Conservation (phyloP, 2,797 vertebrate genomes). For the Scolopax rusticola region DNA sequence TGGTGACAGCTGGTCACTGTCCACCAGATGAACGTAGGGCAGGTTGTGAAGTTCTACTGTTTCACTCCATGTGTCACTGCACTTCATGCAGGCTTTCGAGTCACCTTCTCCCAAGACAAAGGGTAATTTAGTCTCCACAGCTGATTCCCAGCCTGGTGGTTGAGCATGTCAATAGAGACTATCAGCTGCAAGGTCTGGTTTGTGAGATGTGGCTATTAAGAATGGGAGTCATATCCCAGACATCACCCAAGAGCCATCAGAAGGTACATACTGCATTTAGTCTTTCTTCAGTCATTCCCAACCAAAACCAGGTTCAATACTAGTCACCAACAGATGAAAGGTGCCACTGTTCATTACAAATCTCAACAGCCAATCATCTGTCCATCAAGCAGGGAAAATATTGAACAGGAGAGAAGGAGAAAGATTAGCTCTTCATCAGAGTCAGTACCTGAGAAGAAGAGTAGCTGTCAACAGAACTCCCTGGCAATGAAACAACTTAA, state of each 20-base stretch:
- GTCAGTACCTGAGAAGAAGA: not conserved
- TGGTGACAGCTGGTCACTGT: not conserved
- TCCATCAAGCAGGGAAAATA: constrained; percentile 4
- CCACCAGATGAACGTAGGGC: not conserved
- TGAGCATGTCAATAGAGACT: not conserved
- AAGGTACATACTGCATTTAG: not conserved
- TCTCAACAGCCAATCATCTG: not conserved
- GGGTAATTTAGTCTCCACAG: not conserved
- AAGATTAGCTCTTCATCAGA: constrained; percentile 35
- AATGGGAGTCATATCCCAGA: not conserved
- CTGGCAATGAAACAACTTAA: not conserved
- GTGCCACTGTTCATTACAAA: not conserved
- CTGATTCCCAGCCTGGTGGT: not conserved
- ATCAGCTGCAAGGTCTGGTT: not conserved
- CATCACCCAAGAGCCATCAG: not conserved
- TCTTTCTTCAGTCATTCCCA: not conserved
- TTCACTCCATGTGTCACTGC: not conserved
- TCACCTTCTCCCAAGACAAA: not conserved
- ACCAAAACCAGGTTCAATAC: not conserved
- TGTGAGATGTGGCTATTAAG: not conserved
- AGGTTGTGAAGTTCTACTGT: not conserved
- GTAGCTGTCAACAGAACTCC: constrained; percentile 13
- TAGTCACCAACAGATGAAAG: constrained; percentile 7
- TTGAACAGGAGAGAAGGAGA: constrained; percentile 2
- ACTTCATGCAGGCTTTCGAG: not conserved